A percentile compares a stretch with the other conserved stretches of the same genome.
Conservation (phyloP, 2,113 vertebrate genomes). For the Procapra przewalskii region DNA sequence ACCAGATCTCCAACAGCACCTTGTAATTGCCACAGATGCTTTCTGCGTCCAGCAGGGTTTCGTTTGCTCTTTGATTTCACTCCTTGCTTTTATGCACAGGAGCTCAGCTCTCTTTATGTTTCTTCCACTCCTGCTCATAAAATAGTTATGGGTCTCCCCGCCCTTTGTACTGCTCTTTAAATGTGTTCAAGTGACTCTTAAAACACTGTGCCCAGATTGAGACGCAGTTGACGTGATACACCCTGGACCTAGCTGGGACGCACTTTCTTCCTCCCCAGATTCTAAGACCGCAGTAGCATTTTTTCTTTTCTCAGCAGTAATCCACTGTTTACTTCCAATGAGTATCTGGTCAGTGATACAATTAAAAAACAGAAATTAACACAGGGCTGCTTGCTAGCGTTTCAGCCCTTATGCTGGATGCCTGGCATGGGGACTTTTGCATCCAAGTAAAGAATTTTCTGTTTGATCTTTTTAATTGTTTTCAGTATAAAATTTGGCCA, state of each 20-base stretch:
- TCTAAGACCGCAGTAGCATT: background rate
- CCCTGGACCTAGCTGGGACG: background rate
- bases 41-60: background rate
- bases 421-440: background rate
- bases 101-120: background rate
- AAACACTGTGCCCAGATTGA: background rate
- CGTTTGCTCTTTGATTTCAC: background rate
- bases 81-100: background rate
- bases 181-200: background rate
- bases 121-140: background rate
- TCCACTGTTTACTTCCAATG: background rate
- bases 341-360: background rate
- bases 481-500: background rate
- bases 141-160: background rate
- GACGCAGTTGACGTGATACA: rapidly evolving
- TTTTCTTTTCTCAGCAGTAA: background rate
- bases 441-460: background rate
- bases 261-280: background rate
- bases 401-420: background rate
- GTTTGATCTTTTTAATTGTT: background rate
- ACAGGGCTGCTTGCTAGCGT: background rate
- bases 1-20: background rate
- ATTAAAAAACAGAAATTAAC: background rate
- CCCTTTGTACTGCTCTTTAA: background rate
- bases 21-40: no score